Percentiles rank a stretch among this genome's conserved stretches.
Evolutionary conservation across 1,140 invertebrate species (phyloP).

Genomic region (Ceratina australensis): DNA sequence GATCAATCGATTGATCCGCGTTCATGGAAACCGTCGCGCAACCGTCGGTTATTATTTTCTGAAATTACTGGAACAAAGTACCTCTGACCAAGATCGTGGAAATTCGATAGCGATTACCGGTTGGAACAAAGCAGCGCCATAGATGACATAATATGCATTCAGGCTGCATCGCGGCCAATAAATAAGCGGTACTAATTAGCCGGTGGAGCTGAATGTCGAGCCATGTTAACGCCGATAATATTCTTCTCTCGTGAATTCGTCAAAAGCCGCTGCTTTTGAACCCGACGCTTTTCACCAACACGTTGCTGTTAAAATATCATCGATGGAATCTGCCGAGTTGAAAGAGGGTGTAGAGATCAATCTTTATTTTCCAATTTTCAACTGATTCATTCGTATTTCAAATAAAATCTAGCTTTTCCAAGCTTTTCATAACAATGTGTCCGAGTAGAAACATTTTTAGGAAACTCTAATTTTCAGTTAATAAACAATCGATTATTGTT

Average conservation of each 20-base stretch:
- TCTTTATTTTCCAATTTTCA: no score
- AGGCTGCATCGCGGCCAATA: neutral
- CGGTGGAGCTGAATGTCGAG: neutral
- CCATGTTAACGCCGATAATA: neutral
- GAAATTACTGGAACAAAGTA: neutral
- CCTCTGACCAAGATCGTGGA: neutral
- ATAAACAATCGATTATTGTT: no score
- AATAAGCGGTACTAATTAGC: constrained; percentile 29
- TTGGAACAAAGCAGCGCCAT: neutral
- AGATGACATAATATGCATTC: constrained; percentile 8
- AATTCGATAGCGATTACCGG: neutral
- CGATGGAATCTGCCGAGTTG: neutral
- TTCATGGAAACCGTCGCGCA: neutral
- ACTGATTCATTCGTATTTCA: no score
- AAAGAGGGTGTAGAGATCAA: neutral
- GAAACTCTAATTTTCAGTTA: no score
- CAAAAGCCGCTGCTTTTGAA: neutral
- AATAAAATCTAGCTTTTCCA: no score
- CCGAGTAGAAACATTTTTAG: no score
- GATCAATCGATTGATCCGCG: neutral
- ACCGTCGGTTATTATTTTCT: neutral
- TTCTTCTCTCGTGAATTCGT: constrained; percentile 14
- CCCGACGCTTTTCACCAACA: neutral
- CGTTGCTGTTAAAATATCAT: neutral
- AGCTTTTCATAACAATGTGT: no score